phyloP scores from a whole-genome alignment of 2,113 vertebrate species.

The Oceanites oceanicus region DNA sequence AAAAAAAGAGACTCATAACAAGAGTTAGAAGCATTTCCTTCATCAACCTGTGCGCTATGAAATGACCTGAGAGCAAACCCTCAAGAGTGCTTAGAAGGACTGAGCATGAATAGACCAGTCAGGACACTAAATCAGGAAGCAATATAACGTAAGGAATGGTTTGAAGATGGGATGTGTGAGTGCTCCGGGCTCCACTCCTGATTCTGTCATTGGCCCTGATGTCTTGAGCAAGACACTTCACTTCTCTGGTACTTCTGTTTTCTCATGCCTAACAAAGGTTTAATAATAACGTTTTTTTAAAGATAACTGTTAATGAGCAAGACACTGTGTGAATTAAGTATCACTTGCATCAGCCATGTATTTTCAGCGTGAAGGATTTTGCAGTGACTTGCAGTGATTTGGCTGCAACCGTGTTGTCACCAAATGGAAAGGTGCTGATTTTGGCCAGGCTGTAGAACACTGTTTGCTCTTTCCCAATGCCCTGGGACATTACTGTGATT shows the following conservation, averaged over 20 bases:
- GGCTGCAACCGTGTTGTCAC: not conserved
- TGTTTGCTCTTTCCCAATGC: not conserved
- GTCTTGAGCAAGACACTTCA: not conserved
- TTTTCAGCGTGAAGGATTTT: not conserved
- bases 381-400: not conserved
- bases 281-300: not conserved
- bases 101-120: not conserved
- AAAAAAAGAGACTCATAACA: not conserved
- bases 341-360: not conserved
- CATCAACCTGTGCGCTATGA: accelerated
- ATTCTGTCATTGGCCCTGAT: not conserved
- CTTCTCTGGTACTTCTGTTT: not conserved
- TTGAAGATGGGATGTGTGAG: not conserved
- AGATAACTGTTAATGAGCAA: not conserved
- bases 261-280: not conserved
- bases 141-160: not conserved
- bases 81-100: not conserved
- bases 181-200: not conserved
- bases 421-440: accelerated
- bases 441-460: not conserved
- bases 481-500: not conserved
- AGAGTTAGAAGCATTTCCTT: not conserved
- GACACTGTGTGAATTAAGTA: not conserved
- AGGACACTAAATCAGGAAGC: not conserved
- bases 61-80: not conserved